A percentile compares a stretch with the other conserved stretches of the same genome.
Evolutionary conservation across 1,140 invertebrate genomes (phyloP).

Genomic region (Diprion similis): DNA sequence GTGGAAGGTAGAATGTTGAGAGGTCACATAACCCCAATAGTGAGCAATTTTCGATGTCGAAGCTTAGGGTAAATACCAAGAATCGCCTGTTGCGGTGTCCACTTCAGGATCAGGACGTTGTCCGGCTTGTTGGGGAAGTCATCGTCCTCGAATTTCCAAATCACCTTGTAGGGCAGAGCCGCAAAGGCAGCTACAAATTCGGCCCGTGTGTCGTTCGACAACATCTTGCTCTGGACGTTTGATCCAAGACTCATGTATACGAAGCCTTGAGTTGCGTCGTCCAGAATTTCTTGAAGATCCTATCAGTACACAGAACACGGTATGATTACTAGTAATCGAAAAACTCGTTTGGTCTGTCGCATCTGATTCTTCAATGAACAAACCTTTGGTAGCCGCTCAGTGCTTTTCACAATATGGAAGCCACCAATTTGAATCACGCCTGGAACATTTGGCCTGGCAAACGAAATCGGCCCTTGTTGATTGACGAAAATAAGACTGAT

Average conservation of each 20-base stretch:
- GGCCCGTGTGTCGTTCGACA: slow-evolving; percentile 35
- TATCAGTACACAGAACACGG: slow-evolving; percentile 26
- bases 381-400: slow-evolving; percentile 17
- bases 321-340: not conserved
- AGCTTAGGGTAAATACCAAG: slow-evolving; percentile 25
- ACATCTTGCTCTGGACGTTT: slow-evolving; percentile 43
- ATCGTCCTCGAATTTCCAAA: slow-evolving; percentile 44
- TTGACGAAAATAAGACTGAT: not conserved
- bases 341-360: not conserved
- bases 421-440: slow-evolving; percentile 33
- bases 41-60: not conserved
- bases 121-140: slow-evolving; percentile 21
- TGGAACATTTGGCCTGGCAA: slow-evolving; percentile 26
- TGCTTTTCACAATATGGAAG: slow-evolving; percentile 24
- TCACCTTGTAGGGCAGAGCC: slow-evolving; percentile 37
- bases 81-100: slow-evolving; percentile 64
- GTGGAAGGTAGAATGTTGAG: slow-evolving; percentile 14
- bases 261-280: slow-evolving; percentile 60
- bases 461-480: slow-evolving; percentile 12
- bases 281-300: slow-evolving; percentile 57
- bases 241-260: slow-evolving; percentile 67
- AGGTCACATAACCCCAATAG: not conserved
- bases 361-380: not conserved
- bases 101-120: slow-evolving; percentile 57
- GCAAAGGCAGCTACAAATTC: slow-evolving; percentile 61